Percentiles rank a stretch among this genome's conserved stretches.
These are phyloP conservation scores for Sphaerophoria rueppellii DNA, from an alignment of 2,888 invertebrate species.

Conservation along the genomic window DNA sequence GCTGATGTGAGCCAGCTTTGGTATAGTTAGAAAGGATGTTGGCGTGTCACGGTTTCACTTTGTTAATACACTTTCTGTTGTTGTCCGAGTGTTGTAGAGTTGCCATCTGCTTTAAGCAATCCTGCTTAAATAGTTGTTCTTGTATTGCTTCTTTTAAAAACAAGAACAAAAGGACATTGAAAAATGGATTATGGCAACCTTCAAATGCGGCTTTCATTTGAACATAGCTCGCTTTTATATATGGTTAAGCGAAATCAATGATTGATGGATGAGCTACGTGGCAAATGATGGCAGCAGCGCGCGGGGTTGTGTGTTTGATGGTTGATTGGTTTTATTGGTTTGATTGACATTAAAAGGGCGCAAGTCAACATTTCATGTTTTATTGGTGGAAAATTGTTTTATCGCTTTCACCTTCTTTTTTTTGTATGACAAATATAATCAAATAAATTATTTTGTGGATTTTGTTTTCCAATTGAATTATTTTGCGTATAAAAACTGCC, in stretches of 20 bases:
- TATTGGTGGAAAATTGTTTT: conserved; percentile 49
- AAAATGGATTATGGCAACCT: conserved; percentile 7
- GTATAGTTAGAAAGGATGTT: conserved; percentile 9
- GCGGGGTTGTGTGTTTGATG: conserved; percentile 13
- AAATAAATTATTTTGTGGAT: background rate
- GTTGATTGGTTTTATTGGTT: conserved; percentile 51
- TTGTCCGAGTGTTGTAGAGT: conserved; percentile 1
- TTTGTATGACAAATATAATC: background rate
- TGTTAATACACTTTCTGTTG: conserved; percentile 47
- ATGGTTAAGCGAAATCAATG: conserved; percentile 48
- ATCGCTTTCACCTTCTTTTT: background rate
- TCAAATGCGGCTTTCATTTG: background rate
- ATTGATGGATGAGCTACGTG: conserved; percentile 66
- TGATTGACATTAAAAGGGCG: conserved; percentile 59
- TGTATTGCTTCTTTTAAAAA: too few species aligned
- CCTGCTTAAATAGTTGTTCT: too few species aligned
- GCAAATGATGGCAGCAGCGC: conserved; percentile 32
- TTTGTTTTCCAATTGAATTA: background rate
- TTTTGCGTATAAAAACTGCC: background rate
- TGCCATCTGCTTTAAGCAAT: background rate
- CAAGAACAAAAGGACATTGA: background rate
- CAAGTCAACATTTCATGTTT: conserved; percentile 40
- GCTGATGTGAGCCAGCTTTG: background rate
- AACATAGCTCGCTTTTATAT: background rate
- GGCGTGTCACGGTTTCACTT: conserved; percentile 42